phyloP scores from a whole-genome alignment of 2,113 vertebrate genomes.

The Corvus cornix region DNA sequence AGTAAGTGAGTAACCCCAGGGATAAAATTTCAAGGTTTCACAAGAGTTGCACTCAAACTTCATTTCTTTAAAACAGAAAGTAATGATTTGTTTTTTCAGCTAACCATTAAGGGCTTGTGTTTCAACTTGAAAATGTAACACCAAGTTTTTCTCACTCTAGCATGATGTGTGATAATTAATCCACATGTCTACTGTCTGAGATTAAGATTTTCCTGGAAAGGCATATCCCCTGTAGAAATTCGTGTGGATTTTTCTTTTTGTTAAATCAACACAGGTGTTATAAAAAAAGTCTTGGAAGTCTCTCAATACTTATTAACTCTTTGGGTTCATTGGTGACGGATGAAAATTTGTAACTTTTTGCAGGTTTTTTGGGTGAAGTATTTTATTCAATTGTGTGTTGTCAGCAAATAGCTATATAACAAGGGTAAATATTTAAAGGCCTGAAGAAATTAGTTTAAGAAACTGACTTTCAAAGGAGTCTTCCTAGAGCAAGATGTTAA shows the following conservation, averaged over 20 bases:
- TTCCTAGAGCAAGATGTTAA: neutral
- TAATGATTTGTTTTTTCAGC: neutral
- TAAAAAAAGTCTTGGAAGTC: neutral
- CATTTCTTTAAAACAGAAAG: neutral
- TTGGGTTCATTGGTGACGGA: neutral
- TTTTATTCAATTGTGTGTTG: neutral
- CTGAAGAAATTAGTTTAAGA: neutral
- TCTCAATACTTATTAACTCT: neutral
- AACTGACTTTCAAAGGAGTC: neutral
- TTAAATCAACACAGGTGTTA: neutral
- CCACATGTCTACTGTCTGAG: neutral
- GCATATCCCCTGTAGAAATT: neutral
- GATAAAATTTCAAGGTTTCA: neutral
- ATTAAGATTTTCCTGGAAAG: neutral
- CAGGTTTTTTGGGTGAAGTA: neutral
- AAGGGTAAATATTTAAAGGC: neutral
- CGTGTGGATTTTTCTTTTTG: neutral
- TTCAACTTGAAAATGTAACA: neutral
- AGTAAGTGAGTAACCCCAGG: neutral
- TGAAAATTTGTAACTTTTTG: neutral
- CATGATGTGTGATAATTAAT: neutral
- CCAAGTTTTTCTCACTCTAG: neutral
- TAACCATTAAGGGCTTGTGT: neutral
- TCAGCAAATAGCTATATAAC: neutral
- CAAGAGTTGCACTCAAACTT: neutral